Evolutionary conservation across 2,797 vertebrate species (phyloP), one percentile per base, ranked within the genome.

Genomic region (Oreochromis mossambicus): DNA sequence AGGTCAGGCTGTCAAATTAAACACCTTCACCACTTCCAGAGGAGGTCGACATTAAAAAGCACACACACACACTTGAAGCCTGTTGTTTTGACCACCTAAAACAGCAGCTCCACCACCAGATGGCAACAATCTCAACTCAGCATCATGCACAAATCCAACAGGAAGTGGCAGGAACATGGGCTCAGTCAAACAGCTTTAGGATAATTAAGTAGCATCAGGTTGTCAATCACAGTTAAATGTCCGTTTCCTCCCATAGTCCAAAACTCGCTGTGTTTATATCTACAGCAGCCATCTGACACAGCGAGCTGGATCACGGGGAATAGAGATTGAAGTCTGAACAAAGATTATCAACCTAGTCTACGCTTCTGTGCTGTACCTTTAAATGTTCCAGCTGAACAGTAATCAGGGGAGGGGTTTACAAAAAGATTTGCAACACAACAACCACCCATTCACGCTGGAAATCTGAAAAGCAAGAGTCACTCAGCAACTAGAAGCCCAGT

Each of bases 401-500:
- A 38, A 63, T 36, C 17, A 13, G 34, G 1, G 36, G 32, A n/a
- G 12, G 34, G 58, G 29, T 3, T 79, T 24, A 82, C 50, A 58
- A n/a, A 43, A 29, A 73, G 41, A 56, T 75, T 41, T 36, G 58
- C 51, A 73, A 54, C 66, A 82, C 73, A 81, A 92, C 34, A 63
- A 38, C 36, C 15, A 41, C 3, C 91, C 63, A 61, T 87, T 81
- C 19, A 82, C 4, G 1, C 78, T 56, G 51, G 29, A 43, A 80
- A 85, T 81, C 9, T 86, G 82, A 21, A 90, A 79, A 84, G 21
- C 32, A 68, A 77, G 29, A 55, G 34, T 88, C 76, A 66, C 84
- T 85, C 76, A 77, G 82, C 51, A 79, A 88, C 79, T 83, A 81
- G 19, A 84, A 88, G 51, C 55, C 78, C 36, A 41, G 66, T 77